These are phyloP conservation scores for Brachynemurus nebulosus DNA, from an alignment of 2,888 invertebrate genomes.

Conservation along the genomic window DNA sequence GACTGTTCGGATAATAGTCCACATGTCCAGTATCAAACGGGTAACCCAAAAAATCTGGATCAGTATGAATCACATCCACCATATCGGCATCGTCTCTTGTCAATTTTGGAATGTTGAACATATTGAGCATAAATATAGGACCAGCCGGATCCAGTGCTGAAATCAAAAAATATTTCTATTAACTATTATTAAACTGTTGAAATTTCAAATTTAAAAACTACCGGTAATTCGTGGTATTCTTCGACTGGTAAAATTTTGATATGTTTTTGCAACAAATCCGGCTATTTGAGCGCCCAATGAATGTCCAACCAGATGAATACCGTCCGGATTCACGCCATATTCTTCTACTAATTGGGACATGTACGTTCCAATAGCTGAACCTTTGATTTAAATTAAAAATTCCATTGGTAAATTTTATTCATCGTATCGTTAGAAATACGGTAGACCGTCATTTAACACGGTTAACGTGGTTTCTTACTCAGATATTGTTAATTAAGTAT, in stretches of 20 bases:
- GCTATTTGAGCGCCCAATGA: not conserved
- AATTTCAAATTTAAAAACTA: not conserved
- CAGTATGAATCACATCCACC: slow-evolving; percentile 4
- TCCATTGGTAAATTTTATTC: too few relatives aligned
- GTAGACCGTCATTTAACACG: too few relatives aligned
- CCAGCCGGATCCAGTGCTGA: slow-evolving; percentile 3
- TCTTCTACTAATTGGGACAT: not conserved
- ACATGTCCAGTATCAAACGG: not conserved
- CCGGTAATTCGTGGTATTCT: slow-evolving; percentile 1
- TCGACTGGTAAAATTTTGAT: not conserved
- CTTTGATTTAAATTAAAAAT: not conserved
- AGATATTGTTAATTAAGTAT: too few relatives aligned
- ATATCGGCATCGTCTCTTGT: not conserved
- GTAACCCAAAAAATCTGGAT: not conserved
- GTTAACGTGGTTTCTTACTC: too few relatives aligned
- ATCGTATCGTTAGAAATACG: too few relatives aligned
- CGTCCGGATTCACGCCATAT: not conserved
- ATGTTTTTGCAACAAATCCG: not conserved
- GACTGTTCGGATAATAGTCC: slow-evolving; percentile 1
- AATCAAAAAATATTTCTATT: not conserved
- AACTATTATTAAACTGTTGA: not conserved
- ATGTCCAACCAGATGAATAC: slow-evolving; percentile 2
- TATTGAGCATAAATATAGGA: not conserved
- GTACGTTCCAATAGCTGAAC: not conserved
- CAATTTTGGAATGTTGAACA: not conserved